Evolutionary conservation across 2,113 vertebrate species (phyloP).

Genomic region (Sander lucioperca): DNA sequence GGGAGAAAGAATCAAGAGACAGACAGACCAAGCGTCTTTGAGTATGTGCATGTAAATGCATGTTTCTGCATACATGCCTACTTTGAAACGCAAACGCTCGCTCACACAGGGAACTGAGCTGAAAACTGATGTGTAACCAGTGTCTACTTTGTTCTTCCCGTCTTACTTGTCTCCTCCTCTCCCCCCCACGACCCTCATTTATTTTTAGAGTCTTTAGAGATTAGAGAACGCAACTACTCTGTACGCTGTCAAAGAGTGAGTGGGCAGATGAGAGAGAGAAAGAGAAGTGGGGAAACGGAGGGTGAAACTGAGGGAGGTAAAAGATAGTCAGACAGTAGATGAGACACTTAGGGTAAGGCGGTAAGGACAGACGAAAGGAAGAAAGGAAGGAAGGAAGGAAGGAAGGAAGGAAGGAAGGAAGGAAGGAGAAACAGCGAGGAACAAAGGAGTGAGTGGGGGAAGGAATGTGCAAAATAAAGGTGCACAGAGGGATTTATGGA

Average conservation of each 20-base stretch:
- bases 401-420: too few species aligned
- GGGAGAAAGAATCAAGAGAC: slow-evolving; percentile 40
- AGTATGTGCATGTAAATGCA: slow-evolving; percentile 24
- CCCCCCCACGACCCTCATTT: slow-evolving; percentile 53
- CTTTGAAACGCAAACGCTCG: slow-evolving; percentile 23
- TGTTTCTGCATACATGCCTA: slow-evolving; percentile 36
- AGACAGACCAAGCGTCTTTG: slow-evolving; percentile 16
- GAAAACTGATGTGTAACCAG: slow-evolving; percentile 74
- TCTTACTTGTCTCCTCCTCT: slow-evolving; percentile 34
- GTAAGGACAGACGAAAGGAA: slow-evolving; percentile 18
- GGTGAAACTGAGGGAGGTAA: slow-evolving; percentile 42
- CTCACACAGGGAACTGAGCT: slow-evolving; percentile 42
- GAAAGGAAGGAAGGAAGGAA: too few species aligned
- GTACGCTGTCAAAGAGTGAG: slow-evolving; percentile 71
- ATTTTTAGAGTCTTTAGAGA: slow-evolving; percentile 77
- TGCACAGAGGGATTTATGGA: slow-evolving; percentile 48
- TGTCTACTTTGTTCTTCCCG: slow-evolving; percentile 45
- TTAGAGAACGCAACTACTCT: slow-evolving; percentile 71
- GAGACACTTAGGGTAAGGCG: slow-evolving; percentile 51
- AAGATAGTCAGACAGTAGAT: slow-evolving; percentile 55
- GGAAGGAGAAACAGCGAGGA: slow-evolving; percentile 4
- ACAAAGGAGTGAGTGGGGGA: slow-evolving; percentile 29
- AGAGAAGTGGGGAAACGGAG: slow-evolving; percentile 27
- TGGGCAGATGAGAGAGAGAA: slow-evolving; percentile 44
- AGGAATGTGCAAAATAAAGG: slow-evolving; percentile 16